Conservation (phyloP, 1,140 invertebrate species). For the Cephus cinctus region DNA sequence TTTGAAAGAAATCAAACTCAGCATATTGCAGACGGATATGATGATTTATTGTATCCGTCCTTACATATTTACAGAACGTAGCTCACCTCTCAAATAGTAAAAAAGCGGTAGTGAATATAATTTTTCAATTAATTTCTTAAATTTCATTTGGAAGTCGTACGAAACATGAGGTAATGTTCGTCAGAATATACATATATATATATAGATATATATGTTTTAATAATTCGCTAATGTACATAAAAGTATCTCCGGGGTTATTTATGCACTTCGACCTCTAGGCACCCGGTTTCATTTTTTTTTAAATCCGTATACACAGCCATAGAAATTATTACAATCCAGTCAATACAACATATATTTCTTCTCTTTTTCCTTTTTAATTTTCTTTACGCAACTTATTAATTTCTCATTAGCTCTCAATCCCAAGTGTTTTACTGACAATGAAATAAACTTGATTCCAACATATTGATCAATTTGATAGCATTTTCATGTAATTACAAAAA, state of each 20-base stretch:
- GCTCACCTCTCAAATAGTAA: conserved; percentile 24
- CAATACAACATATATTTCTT: conserved; percentile 3
- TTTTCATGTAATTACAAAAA: too few species aligned
- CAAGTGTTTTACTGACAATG: too few species aligned
- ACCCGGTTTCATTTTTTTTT: conserved; percentile 21
- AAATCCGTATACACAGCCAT: conserved; percentile 47
- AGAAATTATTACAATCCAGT: conserved; percentile 21
- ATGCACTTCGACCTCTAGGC: conserved; percentile 15
- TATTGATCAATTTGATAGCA: too few species aligned
- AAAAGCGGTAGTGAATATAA: conserved; percentile 20
- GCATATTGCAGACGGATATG: conserved; percentile 23
- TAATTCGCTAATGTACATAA: too few species aligned
- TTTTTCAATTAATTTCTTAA: conserved; percentile 6
- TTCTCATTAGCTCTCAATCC: too few species aligned
- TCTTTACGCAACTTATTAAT: conserved; percentile 1
- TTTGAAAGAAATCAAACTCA: too few species aligned
- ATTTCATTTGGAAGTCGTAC: conserved; percentile 16
- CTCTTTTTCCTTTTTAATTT: conserved; percentile 1
- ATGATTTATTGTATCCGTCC: conserved; percentile 34
- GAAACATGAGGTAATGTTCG: conserved; percentile 34
- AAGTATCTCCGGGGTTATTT: conserved; percentile 16
- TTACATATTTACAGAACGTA: conserved; percentile 31
- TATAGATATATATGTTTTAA: conserved; percentile 19
- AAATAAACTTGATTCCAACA: too few species aligned
- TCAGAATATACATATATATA: conserved; percentile 22